Evolutionary conservation across 2,888 invertebrate genomes (phyloP).

Genomic region (Papilio gigon): DNA sequence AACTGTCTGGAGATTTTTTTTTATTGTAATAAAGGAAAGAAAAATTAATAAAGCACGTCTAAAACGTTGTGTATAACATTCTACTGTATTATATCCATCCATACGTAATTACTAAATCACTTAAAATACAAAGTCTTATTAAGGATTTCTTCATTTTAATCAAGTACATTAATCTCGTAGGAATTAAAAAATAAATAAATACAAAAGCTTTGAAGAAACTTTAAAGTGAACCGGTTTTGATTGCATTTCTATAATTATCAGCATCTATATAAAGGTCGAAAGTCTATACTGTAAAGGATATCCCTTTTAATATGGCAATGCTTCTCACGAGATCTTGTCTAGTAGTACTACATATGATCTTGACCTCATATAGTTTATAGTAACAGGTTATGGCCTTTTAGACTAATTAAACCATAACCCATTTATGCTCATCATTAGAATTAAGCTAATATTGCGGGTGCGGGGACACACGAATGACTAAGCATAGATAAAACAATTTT

Average conservation of each 20-base stretch:
- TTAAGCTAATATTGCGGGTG: slow-evolving; percentile 16
- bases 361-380: slow-evolving; percentile 40
- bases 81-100: not conserved
- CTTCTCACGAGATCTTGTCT: slow-evolving; percentile 7
- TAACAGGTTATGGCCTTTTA: slow-evolving; percentile 43
- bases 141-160: too few species aligned
- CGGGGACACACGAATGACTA: not conserved
- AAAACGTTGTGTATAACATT: not conserved
- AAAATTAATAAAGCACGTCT: not conserved
- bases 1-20: too few species aligned
- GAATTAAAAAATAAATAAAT: not conserved
- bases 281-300: slow-evolving; percentile 12
- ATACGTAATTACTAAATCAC: not conserved
- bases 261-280: slow-evolving; percentile 16
- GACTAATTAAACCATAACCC: slow-evolving; percentile 39
- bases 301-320: slow-evolving; percentile 22
- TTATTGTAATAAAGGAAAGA: too few species aligned
- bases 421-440: slow-evolving; percentile 40
- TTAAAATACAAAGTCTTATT: too few species aligned
- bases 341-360: slow-evolving; percentile 42
- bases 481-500: not conserved
- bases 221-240: slow-evolving; percentile 22
- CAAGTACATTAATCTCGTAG: not conserved
- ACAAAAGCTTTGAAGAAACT: not conserved
- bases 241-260: slow-evolving; percentile 26